These are phyloP conservation scores for Cephalopterus ornatus DNA, from an alignment of 2,113 vertebrate genomes.

Conservation along the genomic window DNA sequence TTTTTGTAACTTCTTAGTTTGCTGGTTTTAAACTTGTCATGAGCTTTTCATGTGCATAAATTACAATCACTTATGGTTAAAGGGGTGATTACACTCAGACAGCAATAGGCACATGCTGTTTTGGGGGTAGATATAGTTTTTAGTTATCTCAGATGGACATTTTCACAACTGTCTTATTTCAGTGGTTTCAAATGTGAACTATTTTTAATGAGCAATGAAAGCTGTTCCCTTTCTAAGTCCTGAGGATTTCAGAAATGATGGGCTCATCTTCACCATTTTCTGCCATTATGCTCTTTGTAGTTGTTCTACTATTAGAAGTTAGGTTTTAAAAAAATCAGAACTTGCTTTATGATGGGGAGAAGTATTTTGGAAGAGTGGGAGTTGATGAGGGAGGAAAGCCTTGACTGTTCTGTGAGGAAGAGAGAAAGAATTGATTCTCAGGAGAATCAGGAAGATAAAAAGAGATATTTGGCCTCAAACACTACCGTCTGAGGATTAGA, in stretches of 20 bases:
- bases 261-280: neutral
- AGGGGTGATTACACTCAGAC: neutral
- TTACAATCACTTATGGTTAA: neutral
- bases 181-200: neutral
- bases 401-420: neutral
- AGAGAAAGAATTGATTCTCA: neutral
- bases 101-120: neutral
- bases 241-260: neutral
- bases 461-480: neutral
- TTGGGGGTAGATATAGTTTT: neutral
- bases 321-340: neutral
- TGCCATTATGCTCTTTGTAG: neutral
- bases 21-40: neutral
- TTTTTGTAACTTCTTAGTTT: neutral
- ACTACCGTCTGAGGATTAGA: neutral
- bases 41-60: neutral
- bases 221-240: neutral
- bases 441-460: neutral
- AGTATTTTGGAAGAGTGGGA: neutral
- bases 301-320: neutral
- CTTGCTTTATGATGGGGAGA: neutral
- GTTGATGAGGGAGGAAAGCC: neutral
- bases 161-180: neutral
- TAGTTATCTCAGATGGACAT: neutral
- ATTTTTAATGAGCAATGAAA: neutral